Conservation (phyloP, 2,888 invertebrate genomes). For the Eristalis arbustorum region DNA sequence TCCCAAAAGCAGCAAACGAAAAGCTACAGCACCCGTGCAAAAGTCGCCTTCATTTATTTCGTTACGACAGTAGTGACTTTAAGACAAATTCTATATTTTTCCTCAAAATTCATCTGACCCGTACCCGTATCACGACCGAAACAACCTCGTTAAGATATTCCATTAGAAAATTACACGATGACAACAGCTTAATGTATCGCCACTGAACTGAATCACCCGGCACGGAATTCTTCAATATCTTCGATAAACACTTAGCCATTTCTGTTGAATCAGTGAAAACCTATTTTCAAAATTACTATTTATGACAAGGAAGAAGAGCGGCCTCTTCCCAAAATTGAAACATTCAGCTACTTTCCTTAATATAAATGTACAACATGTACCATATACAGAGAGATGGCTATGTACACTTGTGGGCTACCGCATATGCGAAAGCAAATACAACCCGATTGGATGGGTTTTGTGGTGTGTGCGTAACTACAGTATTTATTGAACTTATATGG, state of each 20-base stretch:
- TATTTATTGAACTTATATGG: constrained; percentile 52
- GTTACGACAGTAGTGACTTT: too few species aligned
- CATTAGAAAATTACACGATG: constrained; percentile 66
- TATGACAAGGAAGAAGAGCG: constrained; percentile 34
- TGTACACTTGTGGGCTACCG: constrained; percentile 26
- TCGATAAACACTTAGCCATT: constrained; percentile 66
- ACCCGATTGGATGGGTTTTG: constrained; percentile 12
- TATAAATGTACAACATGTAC: background rate
- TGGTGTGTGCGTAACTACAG: constrained; percentile 34
- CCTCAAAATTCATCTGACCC: background rate
- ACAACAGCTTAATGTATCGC: constrained; percentile 51
- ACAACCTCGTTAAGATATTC: constrained; percentile 43
- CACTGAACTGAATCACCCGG: constrained; percentile 27
- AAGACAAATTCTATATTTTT: too few species aligned
- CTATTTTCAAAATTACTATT: constrained; percentile 69
- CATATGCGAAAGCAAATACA: constrained; percentile 49
- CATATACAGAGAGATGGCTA: background rate
- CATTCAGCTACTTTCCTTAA: background rate
- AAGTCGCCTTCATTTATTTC: too few species aligned
- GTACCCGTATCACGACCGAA: background rate
- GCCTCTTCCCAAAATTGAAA: constrained; percentile 8
- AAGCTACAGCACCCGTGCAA: too few species aligned
- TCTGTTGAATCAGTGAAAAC: constrained; percentile 69
- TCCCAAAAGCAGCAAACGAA: too few species aligned
- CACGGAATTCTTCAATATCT: constrained; percentile 7